Base-by-base conservation (phyloP, 2,888 invertebrate species). In the Biston betularia region DNA sequence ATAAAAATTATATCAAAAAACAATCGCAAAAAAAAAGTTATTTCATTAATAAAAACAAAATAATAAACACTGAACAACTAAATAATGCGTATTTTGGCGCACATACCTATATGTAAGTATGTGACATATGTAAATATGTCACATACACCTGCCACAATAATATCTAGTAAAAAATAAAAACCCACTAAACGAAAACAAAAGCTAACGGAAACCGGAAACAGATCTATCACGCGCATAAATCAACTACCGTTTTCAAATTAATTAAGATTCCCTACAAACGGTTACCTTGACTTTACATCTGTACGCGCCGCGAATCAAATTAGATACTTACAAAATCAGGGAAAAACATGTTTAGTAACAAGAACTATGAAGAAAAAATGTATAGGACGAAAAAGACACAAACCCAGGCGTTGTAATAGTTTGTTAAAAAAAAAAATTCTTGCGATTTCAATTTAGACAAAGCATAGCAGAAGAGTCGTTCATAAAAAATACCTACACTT, bases 281-380 rank as follows among this genome's bases (percentile, higher is more conserved):
- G 65, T 81, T 68, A 72, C 88, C 87, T 88, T 88, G 83, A 70
- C 61, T 69, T 71, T 78, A 84, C 87, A 48, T 33, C 48, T 59
- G 33, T 67, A 67, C 63, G 89, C 88, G 89, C 85, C 59, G 89
- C 88, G 89, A 85, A 73, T 69, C 70, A 80, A 84, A 86, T 89
- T 34, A 61, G 76, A 69, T 49, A 83, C 54, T 54, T 81, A 61
- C 67, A 70, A 75, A 75, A 64, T 80, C 61, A 72, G 79, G 82
- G 86, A 84, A 81, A 81, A 78, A 40, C 10, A 62, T 49, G 46
- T 46, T 9, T 42, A 15, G 24, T 8, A 7, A 40, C 8, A 15
- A 33, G 34, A n/a, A n/a, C 8, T 24, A 33, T n/a, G n/a, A n/a
- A 6, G 24, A 24, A 3, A 24, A 33, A 34, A 34, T 50, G 8